These are phyloP conservation scores for Leptinotarsa texana DNA, from an alignment of 1,140 invertebrate genomes.

Conservation along the genomic window DNA sequence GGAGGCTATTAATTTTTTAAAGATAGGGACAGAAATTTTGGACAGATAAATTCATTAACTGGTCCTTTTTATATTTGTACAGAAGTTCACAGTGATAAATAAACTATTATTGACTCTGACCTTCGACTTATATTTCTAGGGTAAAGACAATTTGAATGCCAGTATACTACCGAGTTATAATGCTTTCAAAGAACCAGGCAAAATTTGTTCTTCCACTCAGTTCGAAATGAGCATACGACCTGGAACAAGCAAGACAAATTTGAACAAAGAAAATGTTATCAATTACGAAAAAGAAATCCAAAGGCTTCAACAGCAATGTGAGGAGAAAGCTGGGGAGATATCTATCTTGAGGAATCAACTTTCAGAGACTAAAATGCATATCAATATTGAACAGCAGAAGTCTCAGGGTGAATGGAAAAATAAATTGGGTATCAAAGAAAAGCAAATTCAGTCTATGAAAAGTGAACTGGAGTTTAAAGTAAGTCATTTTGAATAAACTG, in stretches of 20 bases:
- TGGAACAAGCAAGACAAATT: conserved; percentile 4
- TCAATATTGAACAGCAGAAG: conserved; percentile 37
- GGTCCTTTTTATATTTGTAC: too few species aligned
- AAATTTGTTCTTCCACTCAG: conserved; percentile 42
- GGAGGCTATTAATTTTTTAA: too few species aligned
- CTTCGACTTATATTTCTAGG: conserved; percentile 10
- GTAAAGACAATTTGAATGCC: neutral
- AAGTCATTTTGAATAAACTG: conserved; percentile 16
- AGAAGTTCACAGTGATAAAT: too few species aligned
- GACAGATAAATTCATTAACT: too few species aligned
- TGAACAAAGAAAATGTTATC: conserved; percentile 14
- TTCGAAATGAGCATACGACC: conserved; percentile 1
- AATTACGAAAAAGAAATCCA: conserved; percentile 34
- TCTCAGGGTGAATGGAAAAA: conserved; percentile 43
- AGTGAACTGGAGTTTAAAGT: conserved; percentile 50
- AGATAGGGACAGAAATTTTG: too few species aligned
- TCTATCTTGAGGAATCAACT: conserved; percentile 42
- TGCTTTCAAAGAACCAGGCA: conserved; percentile 38
- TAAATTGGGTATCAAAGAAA: conserved; percentile 36
- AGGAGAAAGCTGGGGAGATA: conserved; percentile 46
- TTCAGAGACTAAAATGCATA: conserved; percentile 29
- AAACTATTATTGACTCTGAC: neutral
- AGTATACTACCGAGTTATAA: conserved; percentile 35
- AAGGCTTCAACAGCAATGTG: conserved; percentile 34
- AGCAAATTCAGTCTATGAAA: conserved; percentile 38